Conservation (phyloP, 2,797 vertebrate genomes). For the Chanos chanos region DNA sequence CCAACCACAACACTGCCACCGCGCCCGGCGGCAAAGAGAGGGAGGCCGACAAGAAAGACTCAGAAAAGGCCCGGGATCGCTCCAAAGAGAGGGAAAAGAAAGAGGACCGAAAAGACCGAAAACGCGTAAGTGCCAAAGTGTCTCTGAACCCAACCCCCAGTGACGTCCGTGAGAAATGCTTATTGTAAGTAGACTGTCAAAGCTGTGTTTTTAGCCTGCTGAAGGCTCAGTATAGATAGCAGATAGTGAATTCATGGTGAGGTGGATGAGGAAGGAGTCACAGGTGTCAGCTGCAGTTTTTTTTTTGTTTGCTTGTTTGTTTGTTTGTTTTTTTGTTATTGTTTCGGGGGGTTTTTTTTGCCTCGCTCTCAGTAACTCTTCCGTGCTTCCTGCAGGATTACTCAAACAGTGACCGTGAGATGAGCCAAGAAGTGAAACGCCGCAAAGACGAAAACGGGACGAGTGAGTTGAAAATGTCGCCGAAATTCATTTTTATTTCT, state of each 20-base stretch:
- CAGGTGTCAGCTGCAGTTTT: constrained; percentile 45
- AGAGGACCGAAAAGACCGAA: constrained; percentile 85
- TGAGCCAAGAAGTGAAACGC: constrained; percentile 80
- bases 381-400: constrained; percentile 76
- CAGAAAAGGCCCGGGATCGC: constrained; percentile 85
- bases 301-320: constrained; percentile 8
- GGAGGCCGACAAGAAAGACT: constrained; percentile 87
- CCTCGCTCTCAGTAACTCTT: too few species aligned
- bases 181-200: neutral
- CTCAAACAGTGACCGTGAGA: constrained; percentile 82
- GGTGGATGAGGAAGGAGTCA: constrained; percentile 34
- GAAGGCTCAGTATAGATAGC: constrained; percentile 12
- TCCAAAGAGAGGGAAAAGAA: constrained; percentile 90
- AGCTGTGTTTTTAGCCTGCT: neutral
- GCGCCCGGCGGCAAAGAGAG: constrained; percentile 86
- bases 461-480: constrained; percentile 67
- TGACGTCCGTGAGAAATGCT: too few species aligned
- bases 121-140: constrained; percentile 78
- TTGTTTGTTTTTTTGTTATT: neutral
- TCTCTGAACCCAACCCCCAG: too few species aligned
- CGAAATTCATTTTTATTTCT: too few species aligned
- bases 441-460: constrained; percentile 87
- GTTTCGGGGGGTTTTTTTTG: constrained; percentile 5
- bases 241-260: constrained; percentile 33
- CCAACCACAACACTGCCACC: constrained; percentile 82